Evolutionary conservation across 2,113 vertebrate species (phyloP).

Genomic region (Herpetotheres cachinnans): DNA sequence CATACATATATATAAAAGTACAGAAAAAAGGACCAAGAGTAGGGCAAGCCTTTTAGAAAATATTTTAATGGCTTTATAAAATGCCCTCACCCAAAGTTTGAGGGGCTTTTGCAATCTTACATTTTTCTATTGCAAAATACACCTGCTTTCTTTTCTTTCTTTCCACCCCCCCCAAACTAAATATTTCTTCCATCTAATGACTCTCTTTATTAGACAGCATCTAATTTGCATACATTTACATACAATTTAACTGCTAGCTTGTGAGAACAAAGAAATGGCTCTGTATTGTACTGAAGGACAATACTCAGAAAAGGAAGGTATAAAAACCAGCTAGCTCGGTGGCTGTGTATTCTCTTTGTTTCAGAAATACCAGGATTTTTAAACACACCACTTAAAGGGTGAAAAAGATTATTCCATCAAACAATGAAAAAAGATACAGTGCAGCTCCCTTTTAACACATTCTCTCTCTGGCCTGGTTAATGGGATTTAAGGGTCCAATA

Average conservation of each 20-base stretch:
- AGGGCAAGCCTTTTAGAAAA: constrained; percentile 68
- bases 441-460: constrained; percentile 72
- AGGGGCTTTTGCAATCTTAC: constrained; percentile 69
- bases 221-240: constrained; percentile 88
- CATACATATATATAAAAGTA: constrained; percentile 8
- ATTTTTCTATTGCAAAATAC: constrained; percentile 80
- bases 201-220: constrained; percentile 87
- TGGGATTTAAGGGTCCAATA: constrained; percentile 71
- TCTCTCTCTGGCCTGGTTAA: constrained; percentile 67
- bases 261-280: constrained; percentile 85
- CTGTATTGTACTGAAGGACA: constrained; percentile 82
- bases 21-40: constrained; percentile 64
- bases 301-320: constrained; percentile 80
- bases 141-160: constrained; percentile 78
- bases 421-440: constrained; percentile 74
- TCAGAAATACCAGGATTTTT: constrained; percentile 75
- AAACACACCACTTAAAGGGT: constrained; percentile 74
- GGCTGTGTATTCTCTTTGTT: constrained; percentile 80
- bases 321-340: constrained; percentile 76
- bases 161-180: constrained; percentile 74
- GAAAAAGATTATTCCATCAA: constrained; percentile 80
- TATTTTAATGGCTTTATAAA: constrained; percentile 74
- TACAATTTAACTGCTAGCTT: constrained; percentile 87
- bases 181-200: constrained; percentile 89
- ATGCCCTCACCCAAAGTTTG: constrained; percentile 72